These are phyloP conservation scores for Chaenodraco wilsoni DNA, from an alignment of 2,797 vertebrate species.

Conservation along the genomic window DNA sequence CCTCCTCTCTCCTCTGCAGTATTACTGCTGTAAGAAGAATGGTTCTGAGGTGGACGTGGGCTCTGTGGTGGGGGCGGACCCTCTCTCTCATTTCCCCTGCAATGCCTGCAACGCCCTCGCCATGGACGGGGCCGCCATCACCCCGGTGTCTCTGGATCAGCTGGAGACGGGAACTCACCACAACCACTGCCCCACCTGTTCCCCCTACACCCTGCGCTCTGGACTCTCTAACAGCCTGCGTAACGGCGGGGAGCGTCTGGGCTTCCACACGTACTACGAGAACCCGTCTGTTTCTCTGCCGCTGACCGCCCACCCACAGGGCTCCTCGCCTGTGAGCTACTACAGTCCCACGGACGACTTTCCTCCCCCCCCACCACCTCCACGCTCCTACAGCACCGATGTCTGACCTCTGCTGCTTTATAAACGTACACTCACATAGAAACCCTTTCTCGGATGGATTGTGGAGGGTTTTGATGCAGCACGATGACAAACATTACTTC, in stretches of 20 bases:
- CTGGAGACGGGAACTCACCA: constrained; percentile 62
- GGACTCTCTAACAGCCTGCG: constrained; percentile 84
- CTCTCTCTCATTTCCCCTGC: constrained; percentile 86
- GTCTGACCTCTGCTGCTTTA: constrained; percentile 82
- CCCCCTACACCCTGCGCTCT: constrained; percentile 87
- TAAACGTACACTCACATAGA: constrained; percentile 14
- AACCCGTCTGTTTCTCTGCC: constrained; percentile 83
- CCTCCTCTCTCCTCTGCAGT: constrained; percentile 76
- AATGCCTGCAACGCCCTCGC: constrained; percentile 90
- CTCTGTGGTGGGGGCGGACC: constrained; percentile 69
- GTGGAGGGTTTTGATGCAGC: constrained; percentile 41
- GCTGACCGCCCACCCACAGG: constrained; percentile 80
- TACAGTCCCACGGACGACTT: constrained; percentile 82
- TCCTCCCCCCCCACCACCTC: constrained; percentile 77
- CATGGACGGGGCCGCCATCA: constrained; percentile 85
- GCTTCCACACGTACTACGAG: constrained; percentile 89
- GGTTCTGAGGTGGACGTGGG: constrained; percentile 86
- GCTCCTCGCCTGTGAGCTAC: constrained; percentile 85
- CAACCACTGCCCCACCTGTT: constrained; percentile 88
- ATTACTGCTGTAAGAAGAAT: constrained; percentile 97
- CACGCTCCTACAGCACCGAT: constrained; percentile 92
- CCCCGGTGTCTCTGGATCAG: constrained; percentile 70
- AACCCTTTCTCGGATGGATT: constrained; percentile 14
- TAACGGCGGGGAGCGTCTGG: constrained; percentile 90
- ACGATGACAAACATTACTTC: constrained; percentile 38